Evolutionary conservation across 2,888 invertebrate species (phyloP).

Genomic region (Tanytarsus gracilentus): DNA sequence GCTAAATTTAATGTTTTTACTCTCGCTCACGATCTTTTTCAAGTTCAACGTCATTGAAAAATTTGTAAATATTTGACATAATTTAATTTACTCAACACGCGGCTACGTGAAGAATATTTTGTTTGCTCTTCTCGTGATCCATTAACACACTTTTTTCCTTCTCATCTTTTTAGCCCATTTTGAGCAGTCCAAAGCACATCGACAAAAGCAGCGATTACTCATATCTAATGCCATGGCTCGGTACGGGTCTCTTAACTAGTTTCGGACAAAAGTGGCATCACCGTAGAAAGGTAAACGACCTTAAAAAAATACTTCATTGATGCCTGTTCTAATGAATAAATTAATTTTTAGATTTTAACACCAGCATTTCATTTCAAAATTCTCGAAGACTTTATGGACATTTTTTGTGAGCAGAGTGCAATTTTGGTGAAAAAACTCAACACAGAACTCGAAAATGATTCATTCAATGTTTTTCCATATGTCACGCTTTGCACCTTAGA

Average conservation of each 20-base stretch:
- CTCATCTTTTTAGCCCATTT: conserved; percentile 44
- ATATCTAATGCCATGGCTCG: conserved; percentile 51
- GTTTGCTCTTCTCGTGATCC: neutral
- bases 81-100: too few relatives aligned
- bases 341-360: conserved; percentile 46
- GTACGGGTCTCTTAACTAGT: conserved; percentile 49
- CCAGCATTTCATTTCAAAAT: conserved; percentile 63
- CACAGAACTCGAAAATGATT: conserved; percentile 38
- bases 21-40: too few relatives aligned
- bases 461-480: conserved; percentile 52
- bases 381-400: conserved; percentile 55
- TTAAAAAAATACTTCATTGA: neutral
- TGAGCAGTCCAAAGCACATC: conserved; percentile 49
- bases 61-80: too few relatives aligned
- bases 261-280: conserved; percentile 52
- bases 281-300: conserved; percentile 46
- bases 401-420: conserved; percentile 53
- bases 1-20: too few relatives aligned
- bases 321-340: neutral
- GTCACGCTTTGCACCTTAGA: conserved; percentile 55
- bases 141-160: neutral
- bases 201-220: conserved; percentile 52
- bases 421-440: conserved; percentile 47
- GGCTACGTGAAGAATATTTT: neutral
- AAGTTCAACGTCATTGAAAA: too few relatives aligned